These are phyloP conservation scores for Lates japonicus DNA, from an alignment of 2,797 vertebrate genomes.

Conservation along the genomic window DNA sequence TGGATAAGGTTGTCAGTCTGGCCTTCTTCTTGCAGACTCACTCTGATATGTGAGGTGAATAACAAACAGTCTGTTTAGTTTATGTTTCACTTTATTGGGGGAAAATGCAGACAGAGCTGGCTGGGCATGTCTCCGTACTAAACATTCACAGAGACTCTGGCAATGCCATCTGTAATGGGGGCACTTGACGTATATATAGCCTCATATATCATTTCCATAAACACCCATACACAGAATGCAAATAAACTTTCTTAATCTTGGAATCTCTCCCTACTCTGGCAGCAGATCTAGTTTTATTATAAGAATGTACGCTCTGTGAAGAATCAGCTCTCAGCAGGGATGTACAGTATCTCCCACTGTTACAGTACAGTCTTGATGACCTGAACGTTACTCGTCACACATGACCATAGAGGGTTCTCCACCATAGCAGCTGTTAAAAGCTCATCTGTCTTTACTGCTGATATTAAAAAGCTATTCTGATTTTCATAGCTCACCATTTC, in stretches of 20 bases:
- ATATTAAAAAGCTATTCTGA: constrained; percentile 57
- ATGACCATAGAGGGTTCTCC: constrained; percentile 7
- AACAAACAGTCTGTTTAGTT: constrained; percentile 40
- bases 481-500: constrained; percentile 54
- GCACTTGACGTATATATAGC: background rate
- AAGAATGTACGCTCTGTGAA: background rate
- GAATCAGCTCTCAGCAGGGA: constrained; percentile 20
- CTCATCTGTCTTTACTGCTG: constrained; percentile 48
- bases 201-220: constrained; percentile 15
- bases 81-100: constrained; percentile 24
- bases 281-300: constrained; percentile 11
- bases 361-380: background rate
- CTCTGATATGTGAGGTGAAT: constrained; percentile 51
- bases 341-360: background rate
- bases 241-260: constrained; percentile 20
- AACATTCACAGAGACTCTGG: background rate
- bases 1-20: constrained; percentile 58
- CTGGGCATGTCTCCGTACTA: background rate
- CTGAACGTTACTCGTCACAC: background rate
- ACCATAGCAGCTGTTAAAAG: constrained; percentile 45
- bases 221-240: background rate
- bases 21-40: constrained; percentile 40
- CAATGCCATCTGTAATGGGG: constrained; percentile 12
- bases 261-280: background rate
- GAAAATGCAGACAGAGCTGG: constrained; percentile 1